Conservation (phyloP, 2,888 invertebrate species). For the Ditula angustiorana region DNA sequence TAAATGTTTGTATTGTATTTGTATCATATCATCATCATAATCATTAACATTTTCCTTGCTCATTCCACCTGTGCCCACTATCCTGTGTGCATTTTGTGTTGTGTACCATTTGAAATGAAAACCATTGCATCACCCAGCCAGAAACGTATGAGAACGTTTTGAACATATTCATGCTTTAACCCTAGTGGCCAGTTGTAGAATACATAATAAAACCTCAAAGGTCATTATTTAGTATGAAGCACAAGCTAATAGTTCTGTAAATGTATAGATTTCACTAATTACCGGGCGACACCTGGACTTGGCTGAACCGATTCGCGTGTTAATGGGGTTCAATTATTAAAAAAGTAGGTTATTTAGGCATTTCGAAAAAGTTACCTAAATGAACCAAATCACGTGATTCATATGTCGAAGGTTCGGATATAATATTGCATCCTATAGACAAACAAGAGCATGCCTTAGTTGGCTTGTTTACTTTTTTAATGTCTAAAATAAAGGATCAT, state of each 20-base stretch:
- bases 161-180: constrained; percentile 64
- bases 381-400: too few relatives aligned
- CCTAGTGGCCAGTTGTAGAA: constrained; percentile 67
- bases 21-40: constrained; percentile 30
- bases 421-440: too few relatives aligned
- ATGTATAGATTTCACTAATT: neutral
- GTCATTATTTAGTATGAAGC: neutral
- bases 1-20: constrained; percentile 42
- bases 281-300: neutral
- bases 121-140: neutral
- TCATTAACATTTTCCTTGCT: constrained; percentile 33
- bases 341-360: too few relatives aligned
- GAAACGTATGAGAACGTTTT: constrained; percentile 35
- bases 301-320: too few relatives aligned
- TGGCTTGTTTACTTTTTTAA: too few relatives aligned
- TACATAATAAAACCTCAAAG: neutral
- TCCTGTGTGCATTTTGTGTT: constrained; percentile 41
- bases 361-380: too few relatives aligned
- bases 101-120: constrained; percentile 7
- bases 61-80: constrained; percentile 25
- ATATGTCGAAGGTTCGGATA: too few relatives aligned
- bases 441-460: too few relatives aligned
- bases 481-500: neutral
- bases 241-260: neutral
- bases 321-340: too few relatives aligned